Conservation (phyloP, 2,888 invertebrate species). For the Drosophila formosana region DNA sequence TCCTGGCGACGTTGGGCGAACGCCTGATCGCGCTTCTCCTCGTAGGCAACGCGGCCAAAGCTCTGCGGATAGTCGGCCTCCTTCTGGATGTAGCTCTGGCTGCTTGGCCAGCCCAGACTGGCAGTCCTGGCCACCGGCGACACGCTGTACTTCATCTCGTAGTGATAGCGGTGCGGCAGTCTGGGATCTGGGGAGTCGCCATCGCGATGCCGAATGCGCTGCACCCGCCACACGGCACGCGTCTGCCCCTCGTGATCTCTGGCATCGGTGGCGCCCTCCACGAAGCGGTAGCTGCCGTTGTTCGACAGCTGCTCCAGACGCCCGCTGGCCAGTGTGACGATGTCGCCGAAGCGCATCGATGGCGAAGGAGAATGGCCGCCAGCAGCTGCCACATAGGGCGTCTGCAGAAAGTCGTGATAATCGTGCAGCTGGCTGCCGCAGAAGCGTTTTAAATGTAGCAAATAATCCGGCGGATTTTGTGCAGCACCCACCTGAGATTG, state of each 20-base stretch:
- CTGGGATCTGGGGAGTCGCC: constrained; percentile 52
- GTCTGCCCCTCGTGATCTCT: constrained; percentile 78
- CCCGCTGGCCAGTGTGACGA: constrained; percentile 88
- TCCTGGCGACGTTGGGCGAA: constrained; percentile 75
- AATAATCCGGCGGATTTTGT: no score
- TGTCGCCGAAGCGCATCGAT: constrained; percentile 87
- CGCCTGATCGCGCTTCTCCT: constrained; percentile 48
- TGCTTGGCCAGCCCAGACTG: constrained; percentile 43
- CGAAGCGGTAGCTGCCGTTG: constrained; percentile 86
- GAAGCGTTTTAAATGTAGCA: background rate
- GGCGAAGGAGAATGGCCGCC: background rate
- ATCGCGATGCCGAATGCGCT: constrained; percentile 89
- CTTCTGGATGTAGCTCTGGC: constrained; percentile 87
- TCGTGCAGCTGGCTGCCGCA: constrained; percentile 68
- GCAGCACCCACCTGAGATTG: constrained; percentile 76
- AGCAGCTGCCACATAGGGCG: constrained; percentile 69
- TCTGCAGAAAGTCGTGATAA: constrained; percentile 81
- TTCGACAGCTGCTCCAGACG: constrained; percentile 86
- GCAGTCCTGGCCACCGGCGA: constrained; percentile 83
- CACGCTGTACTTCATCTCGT: constrained; percentile 89
- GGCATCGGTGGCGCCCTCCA: constrained; percentile 83
- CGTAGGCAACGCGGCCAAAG: constrained; percentile 71
- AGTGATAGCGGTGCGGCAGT: constrained; percentile 85
- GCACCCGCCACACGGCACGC: constrained; percentile 89
- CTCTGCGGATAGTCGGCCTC: constrained; percentile 85